Evolutionary conservation across 2,888 invertebrate species (phyloP), one percentile per base, ranked within the genome.

Genomic region (Eupsilia transversa): DNA sequence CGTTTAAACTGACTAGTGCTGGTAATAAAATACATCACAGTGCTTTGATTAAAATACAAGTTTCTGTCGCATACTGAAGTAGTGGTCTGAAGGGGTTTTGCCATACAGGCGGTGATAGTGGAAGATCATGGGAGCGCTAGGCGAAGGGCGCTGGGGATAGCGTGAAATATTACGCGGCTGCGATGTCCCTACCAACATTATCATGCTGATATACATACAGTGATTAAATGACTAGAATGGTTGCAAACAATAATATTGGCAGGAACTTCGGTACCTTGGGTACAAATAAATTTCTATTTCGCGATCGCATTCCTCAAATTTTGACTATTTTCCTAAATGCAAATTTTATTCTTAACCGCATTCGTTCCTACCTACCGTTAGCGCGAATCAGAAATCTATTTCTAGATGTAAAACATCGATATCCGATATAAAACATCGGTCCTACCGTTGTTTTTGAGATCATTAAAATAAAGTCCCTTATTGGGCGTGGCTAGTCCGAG

Each of bases 51-150:
- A 74, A 79, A 79, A 84, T 86, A 81, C 77, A 76, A 72, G 83
- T 88, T 89, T 88, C 88, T 88, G 86, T 87, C 89, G 91, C 92
- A 87, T 89, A 93, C 91, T 90, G 82, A 90, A 94, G 89, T 89
- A 93, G 93, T 90, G 90, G 85, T 86, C 90, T 81, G 84, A 86
- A 89, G 91, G 92, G 93, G 84, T 90, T 90, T 91, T 91, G 94
- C 95, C 95, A 86, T 93, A 91, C 80, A 89, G 94, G 94, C 93
- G 87, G 92, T 94, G 94, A 92, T 91, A 93, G 92, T 94, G 94
- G 94, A 95, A 95, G 95, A 95, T 94, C 93, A 92, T 93, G 93
- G 91, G 93, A 92, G 94, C 94, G 94, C 95, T 91, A 94, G 93
- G 92, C 92, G 91, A 94, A 93, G 93, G 93, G 94, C 95, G 94